These are phyloP conservation scores for Platypus cylindrus DNA, from an alignment of 2,888 invertebrate genomes.

Conservation along the genomic window DNA sequence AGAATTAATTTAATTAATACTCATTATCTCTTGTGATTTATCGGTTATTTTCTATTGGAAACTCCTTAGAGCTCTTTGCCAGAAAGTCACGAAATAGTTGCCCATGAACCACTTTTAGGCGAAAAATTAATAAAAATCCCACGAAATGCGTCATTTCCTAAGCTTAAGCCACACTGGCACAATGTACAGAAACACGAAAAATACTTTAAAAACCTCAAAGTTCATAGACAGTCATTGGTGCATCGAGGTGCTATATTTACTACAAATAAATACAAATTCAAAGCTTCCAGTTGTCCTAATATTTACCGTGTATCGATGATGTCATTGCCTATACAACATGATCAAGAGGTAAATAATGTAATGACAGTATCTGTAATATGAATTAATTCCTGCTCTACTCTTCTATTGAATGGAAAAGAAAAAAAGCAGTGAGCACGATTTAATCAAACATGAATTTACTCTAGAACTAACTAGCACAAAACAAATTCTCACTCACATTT, in stretches of 20 bases:
- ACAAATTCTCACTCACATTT: conserved; percentile 25
- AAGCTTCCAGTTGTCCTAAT: conserved; percentile 85
- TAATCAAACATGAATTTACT: too few relatives aligned
- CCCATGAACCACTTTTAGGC: conserved; percentile 19
- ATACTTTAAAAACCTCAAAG: conserved; percentile 56
- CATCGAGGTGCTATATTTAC: conserved; percentile 78
- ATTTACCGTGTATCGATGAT: conserved; percentile 85
- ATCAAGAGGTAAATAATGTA: too few relatives aligned
- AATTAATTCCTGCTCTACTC: too few relatives aligned
- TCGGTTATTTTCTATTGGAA: too few relatives aligned
- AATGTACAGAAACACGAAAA: conserved; percentile 39
- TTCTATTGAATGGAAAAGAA: background rate
- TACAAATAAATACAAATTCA: conserved; percentile 64
- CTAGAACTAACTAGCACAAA: too few relatives aligned
- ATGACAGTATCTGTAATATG: too few relatives aligned
- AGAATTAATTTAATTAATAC: too few relatives aligned
- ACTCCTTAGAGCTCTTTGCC: conserved; percentile 21
- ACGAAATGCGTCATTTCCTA: conserved; percentile 32
- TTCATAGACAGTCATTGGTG: conserved; percentile 71
- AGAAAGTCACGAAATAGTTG: conserved; percentile 19
- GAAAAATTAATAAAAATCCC: conserved; percentile 13
- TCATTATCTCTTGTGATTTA: too few relatives aligned
- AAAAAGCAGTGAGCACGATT: conserved; percentile 1
- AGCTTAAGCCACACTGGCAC: conserved; percentile 42
- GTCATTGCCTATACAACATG: conserved; percentile 62